Conservation (phyloP, 2,113 vertebrate species). For the Dolichallabes microphthalmus region DNA sequence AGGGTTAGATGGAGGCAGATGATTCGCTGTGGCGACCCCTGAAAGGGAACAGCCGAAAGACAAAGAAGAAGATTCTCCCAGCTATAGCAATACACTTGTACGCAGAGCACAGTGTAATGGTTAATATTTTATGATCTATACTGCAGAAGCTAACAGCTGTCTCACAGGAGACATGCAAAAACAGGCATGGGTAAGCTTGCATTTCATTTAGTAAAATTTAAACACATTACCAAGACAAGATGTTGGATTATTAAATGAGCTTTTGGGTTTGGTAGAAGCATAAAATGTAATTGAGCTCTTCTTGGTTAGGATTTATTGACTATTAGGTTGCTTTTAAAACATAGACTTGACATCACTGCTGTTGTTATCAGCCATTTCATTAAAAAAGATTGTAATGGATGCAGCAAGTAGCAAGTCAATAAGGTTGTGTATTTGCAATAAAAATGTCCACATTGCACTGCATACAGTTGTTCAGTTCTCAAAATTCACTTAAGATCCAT, state of each 20-base stretch:
- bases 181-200: neutral
- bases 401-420: neutral
- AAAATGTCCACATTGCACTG: neutral
- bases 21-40: no score
- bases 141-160: neutral
- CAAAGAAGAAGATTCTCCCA: no score
- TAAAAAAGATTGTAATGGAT: neutral
- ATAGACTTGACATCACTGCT: neutral
- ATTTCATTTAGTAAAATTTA: neutral
- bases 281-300: neutral
- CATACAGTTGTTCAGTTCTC: neutral
- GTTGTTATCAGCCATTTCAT: neutral
- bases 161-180: neutral
- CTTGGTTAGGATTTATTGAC: neutral
- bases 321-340: neutral
- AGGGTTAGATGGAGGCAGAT: no score
- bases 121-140: neutral
- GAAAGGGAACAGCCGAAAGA: no score
- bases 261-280: neutral
- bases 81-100: neutral
- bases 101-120: neutral
- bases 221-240: neutral
- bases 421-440: neutral
- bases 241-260: neutral
- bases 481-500: neutral